Evolutionary conservation across 2,888 invertebrate species (phyloP).

Genomic region (Mycalesis mineus): DNA sequence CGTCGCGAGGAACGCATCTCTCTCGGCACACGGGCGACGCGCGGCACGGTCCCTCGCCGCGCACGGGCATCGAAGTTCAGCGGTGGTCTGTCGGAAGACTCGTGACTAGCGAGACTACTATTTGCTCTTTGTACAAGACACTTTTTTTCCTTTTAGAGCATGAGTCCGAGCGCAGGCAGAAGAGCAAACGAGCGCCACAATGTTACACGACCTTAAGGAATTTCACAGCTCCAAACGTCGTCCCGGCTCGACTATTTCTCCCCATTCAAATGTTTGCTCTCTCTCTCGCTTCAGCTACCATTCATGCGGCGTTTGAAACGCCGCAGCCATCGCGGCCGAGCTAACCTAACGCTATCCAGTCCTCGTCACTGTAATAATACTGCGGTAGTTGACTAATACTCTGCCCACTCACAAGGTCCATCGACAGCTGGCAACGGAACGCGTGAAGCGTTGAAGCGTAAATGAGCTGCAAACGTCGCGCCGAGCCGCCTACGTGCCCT

Average conservation of each 20-base stretch:
- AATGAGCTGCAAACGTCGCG: conserved; percentile 61
- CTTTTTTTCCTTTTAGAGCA: conserved; percentile 74
- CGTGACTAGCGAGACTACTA: conserved; percentile 70
- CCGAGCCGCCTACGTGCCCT: conserved; percentile 62
- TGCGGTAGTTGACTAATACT: conserved; percentile 79
- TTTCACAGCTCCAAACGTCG: conserved; percentile 71
- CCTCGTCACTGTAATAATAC: conserved; percentile 78
- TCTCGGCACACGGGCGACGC: conserved; percentile 26
- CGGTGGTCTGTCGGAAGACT: conserved; percentile 71
- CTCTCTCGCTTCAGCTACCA: conserved; percentile 73
- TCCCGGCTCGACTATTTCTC: conserved; percentile 60
- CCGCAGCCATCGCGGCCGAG: conserved; percentile 66
- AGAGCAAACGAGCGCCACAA: conserved; percentile 74
- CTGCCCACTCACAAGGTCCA: conserved; percentile 75
- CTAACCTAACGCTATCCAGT: conserved; percentile 73
- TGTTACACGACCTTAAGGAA: conserved; percentile 75
- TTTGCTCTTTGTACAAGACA: conserved; percentile 72
- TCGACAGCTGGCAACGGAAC: conserved; percentile 74
- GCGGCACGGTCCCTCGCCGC: conserved; percentile 31
- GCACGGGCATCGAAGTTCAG: conserved; percentile 47
- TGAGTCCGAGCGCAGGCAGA: conserved; percentile 65
- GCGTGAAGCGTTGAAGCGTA: conserved; percentile 75
- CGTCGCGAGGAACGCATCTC: conserved; percentile 29
- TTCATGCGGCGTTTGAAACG: conserved; percentile 66
- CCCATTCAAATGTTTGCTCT: conserved; percentile 72